phyloP scores from a whole-genome alignment of 1,140 invertebrate species.

The Saccostrea glomerata region DNA sequence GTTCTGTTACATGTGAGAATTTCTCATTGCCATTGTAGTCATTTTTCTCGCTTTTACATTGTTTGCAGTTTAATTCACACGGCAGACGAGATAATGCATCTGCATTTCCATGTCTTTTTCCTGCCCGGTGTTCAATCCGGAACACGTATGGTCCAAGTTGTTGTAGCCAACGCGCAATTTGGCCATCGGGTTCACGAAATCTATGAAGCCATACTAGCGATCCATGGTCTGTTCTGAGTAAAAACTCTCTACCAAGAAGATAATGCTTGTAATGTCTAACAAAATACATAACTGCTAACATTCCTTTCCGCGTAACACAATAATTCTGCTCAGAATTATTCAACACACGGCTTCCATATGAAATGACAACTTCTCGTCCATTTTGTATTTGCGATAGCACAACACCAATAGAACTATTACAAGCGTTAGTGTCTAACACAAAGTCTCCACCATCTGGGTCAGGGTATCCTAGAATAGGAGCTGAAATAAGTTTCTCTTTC shows the following conservation, averaged over 20 bases:
- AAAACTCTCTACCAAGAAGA: no score
- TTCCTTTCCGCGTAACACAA: no score
- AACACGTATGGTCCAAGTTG: constrained; percentile 38
- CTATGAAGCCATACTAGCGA: constrained; percentile 10
- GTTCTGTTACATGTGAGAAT: constrained; percentile 10
- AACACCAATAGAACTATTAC: no score
- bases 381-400: not conserved
- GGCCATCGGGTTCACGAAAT: no score
- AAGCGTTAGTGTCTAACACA: no score
- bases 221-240: constrained; percentile 17
- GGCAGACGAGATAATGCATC: constrained; percentile 33
- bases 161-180: constrained; percentile 20
- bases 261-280: not conserved
- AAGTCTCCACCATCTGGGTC: no score
- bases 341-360: constrained; percentile 8
- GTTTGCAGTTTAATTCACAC: constrained; percentile 48
- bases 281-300: not conserved
- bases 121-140: constrained; percentile 2
- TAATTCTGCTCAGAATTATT: constrained; percentile 3
- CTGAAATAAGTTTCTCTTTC: not conserved
- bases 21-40: not conserved
- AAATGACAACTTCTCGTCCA: constrained; percentile 1
- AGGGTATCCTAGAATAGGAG: no score
- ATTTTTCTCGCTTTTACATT: constrained; percentile 43
- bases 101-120: not conserved